Base-by-base conservation (phyloP, 2,888 invertebrate species). In the Conistra vaccinii region DNA sequence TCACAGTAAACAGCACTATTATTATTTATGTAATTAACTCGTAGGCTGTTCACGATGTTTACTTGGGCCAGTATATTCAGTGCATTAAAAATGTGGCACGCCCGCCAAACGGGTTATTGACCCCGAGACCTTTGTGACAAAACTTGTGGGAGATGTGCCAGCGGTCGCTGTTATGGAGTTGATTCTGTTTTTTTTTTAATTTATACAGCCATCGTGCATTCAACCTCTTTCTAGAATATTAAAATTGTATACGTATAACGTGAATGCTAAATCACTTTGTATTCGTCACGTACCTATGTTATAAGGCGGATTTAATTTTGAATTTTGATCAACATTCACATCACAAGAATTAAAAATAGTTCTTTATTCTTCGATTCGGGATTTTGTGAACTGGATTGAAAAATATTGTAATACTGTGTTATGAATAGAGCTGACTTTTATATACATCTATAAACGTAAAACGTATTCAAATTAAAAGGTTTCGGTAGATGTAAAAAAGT, bases 21-120 rank as follows among this genome's bases (percentile, higher is more conserved):
- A 72, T 60, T 68, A 70, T 75, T 72, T 35, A 35, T 39, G 65
- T 76, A 76, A 74, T 78, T 73, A 83, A 80, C 71, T 80, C 26
- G 65, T 75, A 76, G 78, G 68, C 80, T 75, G 79, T 78, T 78
- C 81, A 86, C 84, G 80, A 88, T 88, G 83, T 89, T 90, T 89
- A 89, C 90, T 83, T 83, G 83, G 70, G 78, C 85, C 78, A 72
- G 85, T 80, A 85, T 89, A 88, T 89, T 85, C 90, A 88, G 86
- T 93, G 93, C 93, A 94, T 94, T 93, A 92, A 95, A 90, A 95
- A 94, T 92, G 93, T 92, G 93, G 92, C 94, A 90, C 93, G 94
- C 93, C 95, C 93, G 95, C 95, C 93, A 95, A 96, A 93, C 94
- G 90, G 95, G 93, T 94, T 93, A 91, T 92, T 92, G 95, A 95